A percentile compares a stretch with the other conserved stretches of the same genome.
Conservation (phyloP, 2,888 invertebrate genomes). For the Macropis europaea region DNA sequence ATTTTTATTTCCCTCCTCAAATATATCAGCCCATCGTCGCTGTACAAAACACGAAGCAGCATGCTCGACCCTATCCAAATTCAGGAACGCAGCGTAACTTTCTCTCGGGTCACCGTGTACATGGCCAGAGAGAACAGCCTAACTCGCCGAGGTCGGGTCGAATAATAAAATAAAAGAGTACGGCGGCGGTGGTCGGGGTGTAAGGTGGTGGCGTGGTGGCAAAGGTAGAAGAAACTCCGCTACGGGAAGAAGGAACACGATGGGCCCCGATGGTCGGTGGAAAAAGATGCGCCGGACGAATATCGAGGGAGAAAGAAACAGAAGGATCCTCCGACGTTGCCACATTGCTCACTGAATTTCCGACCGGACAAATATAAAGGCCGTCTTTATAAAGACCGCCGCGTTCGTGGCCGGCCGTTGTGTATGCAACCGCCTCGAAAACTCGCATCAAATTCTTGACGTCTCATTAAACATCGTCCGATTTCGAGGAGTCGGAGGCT, state of each 20-base stretch:
- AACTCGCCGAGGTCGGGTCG: slow-evolving; percentile 69
- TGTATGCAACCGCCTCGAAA: slow-evolving; percentile 48
- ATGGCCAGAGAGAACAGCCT: slow-evolving; percentile 55
- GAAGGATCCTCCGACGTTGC: slow-evolving; percentile 63
- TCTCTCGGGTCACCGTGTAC: too few relatives aligned
- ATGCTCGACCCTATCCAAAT: too few relatives aligned
- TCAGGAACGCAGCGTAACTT: too few relatives aligned
- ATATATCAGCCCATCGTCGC: too few relatives aligned
- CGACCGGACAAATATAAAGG: slow-evolving; percentile 66
- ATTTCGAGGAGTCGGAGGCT: slow-evolving; percentile 60
- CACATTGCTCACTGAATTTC: slow-evolving; percentile 70
- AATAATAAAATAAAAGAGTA: slow-evolving; percentile 69
- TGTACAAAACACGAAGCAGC: too few relatives aligned
- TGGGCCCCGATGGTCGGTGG: slow-evolving; percentile 40
- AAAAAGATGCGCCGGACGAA: slow-evolving; percentile 61
- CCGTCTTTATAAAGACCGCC: slow-evolving; percentile 60
- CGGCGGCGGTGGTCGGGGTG: slow-evolving; percentile 63
- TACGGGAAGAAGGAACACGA: slow-evolving; percentile 43
- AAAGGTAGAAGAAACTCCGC: slow-evolving; percentile 62
- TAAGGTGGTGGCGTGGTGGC: slow-evolving; percentile 64
- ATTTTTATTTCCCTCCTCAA: too few relatives aligned
- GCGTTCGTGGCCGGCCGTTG: neutral
- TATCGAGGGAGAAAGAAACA: slow-evolving; percentile 43
- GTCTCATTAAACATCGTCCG: slow-evolving; percentile 66
- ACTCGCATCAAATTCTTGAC: slow-evolving; percentile 67